Evolutionary conservation across 2,113 vertebrate genomes (phyloP), one percentile per base, ranked within the genome.

Genomic region (Ariopsis seemanni): DNA sequence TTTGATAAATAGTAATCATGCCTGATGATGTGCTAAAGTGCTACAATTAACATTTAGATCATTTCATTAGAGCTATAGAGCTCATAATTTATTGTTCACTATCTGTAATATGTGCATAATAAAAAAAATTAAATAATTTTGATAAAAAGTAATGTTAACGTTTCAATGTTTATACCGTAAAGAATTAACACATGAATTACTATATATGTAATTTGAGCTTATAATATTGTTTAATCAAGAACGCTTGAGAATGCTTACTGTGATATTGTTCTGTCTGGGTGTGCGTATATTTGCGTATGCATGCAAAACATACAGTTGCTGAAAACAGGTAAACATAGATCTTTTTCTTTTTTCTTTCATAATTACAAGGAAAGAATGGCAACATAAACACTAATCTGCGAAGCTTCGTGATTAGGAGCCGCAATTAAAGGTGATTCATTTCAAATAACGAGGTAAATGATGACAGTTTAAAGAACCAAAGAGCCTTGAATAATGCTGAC

Each of bases 401-500:
- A 78, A 89, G 85, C 90, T 89, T 82, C 91, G 90, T 92, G 90
- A 93, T 92, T 93, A 90, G 86, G 91, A 93, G 91, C 92, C 90
- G 86, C 90, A 92, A 94, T 93, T 91, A 93, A 92, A 93, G 83
- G 87, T 88, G 60, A 92, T 91, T 92, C 89, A 87, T 91, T 88
- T 89, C 30, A 87, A 90, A 89, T 93, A 93, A 93, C 91, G 91
- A 91, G 89, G 92, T 91, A 91, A 93, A 92, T 93, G 91, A 92
- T 50, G 81, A 90, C 86, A 77, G 84, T 85, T 89, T 89, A 87
- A 91, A 89, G 91, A 93, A 89, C 90, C 88, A 60, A 55, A 42
- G 83, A 91, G 87, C 90, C 91, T 86, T 91, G 89, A 91, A 90
- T 90, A 90, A 93, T 92, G 88, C 91, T 92, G 90, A 87, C 87